Percentiles rank a stretch among this genome's conserved stretches.
These are phyloP conservation scores for Lophotriccus pileatus DNA, from an alignment of 2,797 vertebrate species.

Conservation along the genomic window DNA sequence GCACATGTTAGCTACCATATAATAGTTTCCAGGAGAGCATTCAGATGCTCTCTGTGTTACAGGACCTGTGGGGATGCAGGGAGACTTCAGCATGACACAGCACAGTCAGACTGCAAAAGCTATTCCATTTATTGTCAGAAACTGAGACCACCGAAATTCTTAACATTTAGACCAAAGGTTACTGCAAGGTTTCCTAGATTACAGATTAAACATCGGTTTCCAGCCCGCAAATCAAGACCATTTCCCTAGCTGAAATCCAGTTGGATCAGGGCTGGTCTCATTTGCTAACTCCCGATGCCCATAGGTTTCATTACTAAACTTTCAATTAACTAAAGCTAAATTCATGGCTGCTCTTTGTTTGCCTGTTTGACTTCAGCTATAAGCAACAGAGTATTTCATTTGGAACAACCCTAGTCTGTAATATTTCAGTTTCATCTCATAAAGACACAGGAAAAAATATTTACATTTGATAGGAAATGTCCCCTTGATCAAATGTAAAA, in stretches of 20 bases:
- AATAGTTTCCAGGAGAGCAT: accelerated
- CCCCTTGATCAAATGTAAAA: background rate
- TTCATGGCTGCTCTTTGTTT: background rate
- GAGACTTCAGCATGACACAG: background rate
- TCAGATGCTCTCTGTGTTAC: background rate
- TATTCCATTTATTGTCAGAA: background rate
- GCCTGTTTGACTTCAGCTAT: background rate
- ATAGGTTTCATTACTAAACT: background rate
- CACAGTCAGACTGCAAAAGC: background rate
- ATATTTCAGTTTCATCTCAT: background rate
- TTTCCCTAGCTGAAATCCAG: background rate
- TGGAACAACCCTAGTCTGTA: background rate
- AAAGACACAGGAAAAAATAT: background rate
- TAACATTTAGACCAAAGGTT: background rate
- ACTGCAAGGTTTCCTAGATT: background rate
- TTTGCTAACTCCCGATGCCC: background rate
- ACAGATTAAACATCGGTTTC: background rate
- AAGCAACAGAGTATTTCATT: background rate
- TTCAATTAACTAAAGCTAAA: background rate
- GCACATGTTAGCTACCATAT: accelerated
- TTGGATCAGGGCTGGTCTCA: background rate
- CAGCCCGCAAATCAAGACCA: background rate
- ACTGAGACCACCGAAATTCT: background rate
- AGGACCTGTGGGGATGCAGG: too few relatives aligned
- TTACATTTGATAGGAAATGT: background rate